Percentiles rank a stretch among this genome's conserved stretches.
These are phyloP conservation scores for Habroteleia sp. DNA, from an alignment of 2,888 invertebrate species.

Conservation along the genomic window DNA sequence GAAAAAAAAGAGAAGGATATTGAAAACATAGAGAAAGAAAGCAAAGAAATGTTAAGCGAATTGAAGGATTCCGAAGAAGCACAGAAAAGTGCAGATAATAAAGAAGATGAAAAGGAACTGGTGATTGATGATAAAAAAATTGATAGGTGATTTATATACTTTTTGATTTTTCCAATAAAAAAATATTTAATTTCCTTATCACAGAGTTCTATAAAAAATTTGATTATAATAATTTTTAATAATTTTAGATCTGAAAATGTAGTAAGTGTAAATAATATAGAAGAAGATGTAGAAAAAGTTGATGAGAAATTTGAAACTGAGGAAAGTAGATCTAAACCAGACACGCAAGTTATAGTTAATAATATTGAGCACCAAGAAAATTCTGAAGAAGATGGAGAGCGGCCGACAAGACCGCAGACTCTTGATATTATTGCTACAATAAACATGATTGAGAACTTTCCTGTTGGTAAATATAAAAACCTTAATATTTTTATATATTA, in stretches of 20 bases:
- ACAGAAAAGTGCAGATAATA: not conserved
- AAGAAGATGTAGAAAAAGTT: constrained; percentile 38
- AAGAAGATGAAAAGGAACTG: constrained; percentile 25
- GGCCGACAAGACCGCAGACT: constrained; percentile 76
- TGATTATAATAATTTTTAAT: not conserved
- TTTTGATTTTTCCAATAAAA: constrained; percentile 7
- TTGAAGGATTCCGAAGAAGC: constrained; percentile 14
- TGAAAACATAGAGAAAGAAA: constrained; percentile 27
- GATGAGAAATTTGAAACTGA: constrained; percentile 42
- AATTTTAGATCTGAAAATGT: constrained; percentile 34
- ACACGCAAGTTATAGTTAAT: constrained; percentile 47
- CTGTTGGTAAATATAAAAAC: constrained; percentile 65
- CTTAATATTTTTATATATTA: not conserved
- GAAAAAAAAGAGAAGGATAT: constrained; percentile 41
- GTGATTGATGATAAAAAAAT: not conserved
- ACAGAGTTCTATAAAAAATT: no score
- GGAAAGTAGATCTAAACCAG: constrained; percentile 34
- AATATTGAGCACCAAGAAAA: constrained; percentile 64
- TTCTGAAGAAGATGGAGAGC: constrained; percentile 69
- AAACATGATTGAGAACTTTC: constrained; percentile 67
- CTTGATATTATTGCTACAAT: constrained; percentile 75
- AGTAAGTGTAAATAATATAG: constrained; percentile 7
- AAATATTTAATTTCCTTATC: no score
- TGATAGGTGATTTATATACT: constrained; percentile 4
- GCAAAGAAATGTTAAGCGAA: constrained; percentile 1